Conservation (phyloP, 2,113 vertebrate genomes). For the Agapornis roseicollis region DNA sequence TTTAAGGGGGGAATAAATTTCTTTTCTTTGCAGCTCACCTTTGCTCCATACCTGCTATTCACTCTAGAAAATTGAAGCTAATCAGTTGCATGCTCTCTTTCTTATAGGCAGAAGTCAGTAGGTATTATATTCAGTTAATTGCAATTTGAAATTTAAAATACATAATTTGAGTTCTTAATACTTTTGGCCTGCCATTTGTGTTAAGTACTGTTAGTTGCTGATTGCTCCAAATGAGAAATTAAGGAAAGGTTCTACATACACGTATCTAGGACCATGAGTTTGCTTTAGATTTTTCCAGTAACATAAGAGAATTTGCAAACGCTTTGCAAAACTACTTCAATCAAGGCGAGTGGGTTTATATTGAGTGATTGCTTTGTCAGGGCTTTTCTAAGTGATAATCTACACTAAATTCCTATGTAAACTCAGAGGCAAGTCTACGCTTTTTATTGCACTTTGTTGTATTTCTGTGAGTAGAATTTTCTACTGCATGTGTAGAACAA, state of each 20-base stretch:
- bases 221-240: not conserved
- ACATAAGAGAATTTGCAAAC: not conserved
- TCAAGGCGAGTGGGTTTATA: not conserved
- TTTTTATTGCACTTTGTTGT: not conserved
- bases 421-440: not conserved
- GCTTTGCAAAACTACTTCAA: not conserved
- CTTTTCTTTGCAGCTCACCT: not conserved
- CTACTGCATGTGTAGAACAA: not conserved
- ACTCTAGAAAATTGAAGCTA: not conserved
- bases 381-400: not conserved
- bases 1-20: not conserved
- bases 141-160: not conserved
- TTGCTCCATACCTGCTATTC: not conserved
- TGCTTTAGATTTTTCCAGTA: not conserved
- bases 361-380: not conserved
- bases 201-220: not conserved
- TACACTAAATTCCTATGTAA: not conserved
- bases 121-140: not conserved
- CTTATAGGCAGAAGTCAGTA: not conserved
- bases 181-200: not conserved
- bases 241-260: accelerated
- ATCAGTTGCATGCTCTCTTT: not conserved
- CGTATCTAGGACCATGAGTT: accelerated
- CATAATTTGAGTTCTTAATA: not conserved
- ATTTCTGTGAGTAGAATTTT: not conserved